Percentiles rank a stretch among this genome's conserved stretches.
Evolutionary conservation across 2,888 invertebrate species (phyloP).

Genomic region (Ornithoptera alexandrae): DNA sequence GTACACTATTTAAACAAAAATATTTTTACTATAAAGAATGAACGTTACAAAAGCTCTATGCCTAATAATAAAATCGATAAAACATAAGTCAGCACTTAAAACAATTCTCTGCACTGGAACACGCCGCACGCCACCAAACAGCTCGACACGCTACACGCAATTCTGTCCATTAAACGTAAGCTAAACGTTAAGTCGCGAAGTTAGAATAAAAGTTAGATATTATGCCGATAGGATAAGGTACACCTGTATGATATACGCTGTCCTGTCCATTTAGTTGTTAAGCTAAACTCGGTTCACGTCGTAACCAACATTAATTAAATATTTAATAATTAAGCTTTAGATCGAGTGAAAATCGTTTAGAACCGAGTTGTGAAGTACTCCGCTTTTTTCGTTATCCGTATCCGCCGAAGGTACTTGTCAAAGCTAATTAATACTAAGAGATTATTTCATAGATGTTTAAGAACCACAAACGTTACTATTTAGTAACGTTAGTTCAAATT

Average conservation of each 20-base stretch:
- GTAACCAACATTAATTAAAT: conserved; percentile 36
- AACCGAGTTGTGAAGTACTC: conserved; percentile 13
- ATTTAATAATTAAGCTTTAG: conserved; percentile 28
- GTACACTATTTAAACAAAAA: no score
- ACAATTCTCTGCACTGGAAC: conserved; percentile 32
- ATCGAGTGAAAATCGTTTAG: conserved; percentile 8
- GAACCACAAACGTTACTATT: not conserved
- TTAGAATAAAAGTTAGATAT: conserved; percentile 53
- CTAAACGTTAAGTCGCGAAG: conserved; percentile 54
- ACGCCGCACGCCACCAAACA: conserved; percentile 53
- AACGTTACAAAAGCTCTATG: no score
- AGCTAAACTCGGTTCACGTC: conserved; percentile 44
- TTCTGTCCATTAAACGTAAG: conserved; percentile 77
- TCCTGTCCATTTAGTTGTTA: conserved; percentile 59
- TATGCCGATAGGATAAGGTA: conserved; percentile 53
- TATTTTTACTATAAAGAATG: no score
- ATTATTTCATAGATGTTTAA: not conserved
- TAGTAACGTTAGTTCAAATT: not conserved
- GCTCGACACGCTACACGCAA: conserved; percentile 73
- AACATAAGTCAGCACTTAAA: conserved; percentile 20
- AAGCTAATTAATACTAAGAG: no score
- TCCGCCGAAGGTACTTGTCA: no score
- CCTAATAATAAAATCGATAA: no score
- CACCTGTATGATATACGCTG: conserved; percentile 69
- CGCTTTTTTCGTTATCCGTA: no score